Evolutionary conservation across 2,888 invertebrate species (phyloP), one percentile per base, ranked within the genome.

Genomic region (Leucophenga montana): DNA sequence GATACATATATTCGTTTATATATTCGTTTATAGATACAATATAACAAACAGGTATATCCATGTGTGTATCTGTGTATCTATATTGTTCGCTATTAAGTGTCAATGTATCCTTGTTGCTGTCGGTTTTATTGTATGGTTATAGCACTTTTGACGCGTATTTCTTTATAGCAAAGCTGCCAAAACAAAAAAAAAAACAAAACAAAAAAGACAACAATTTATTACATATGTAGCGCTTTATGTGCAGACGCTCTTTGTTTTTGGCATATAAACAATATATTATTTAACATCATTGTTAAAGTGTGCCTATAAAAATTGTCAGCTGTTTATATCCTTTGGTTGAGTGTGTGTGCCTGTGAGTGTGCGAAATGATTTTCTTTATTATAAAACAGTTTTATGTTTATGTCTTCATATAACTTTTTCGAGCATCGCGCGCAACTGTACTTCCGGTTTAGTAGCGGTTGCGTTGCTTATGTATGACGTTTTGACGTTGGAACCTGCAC

Each of bases 361-460:
- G 79, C 39, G 27, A 83, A 44, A 84, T 84, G 79, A 80, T 82
- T 83, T 81, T 80, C 83, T 83, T 84, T 83, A 83, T 84, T 83
- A 82, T 83, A 83, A 80, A 83, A 79, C 85, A 84, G 82, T 82
- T 82, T 82, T 82, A 85, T 81, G 77, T 81, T 79, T 79, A 79
- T 82, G 82, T 82, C 82, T 82, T 82, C 78, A 82, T 82, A 83
- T 83, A 77, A 83, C 75, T 66, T 53, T 33, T 14, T 14, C 5
- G 27, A 27, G 27, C 27, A 27, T 27, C 27, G 27, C 27, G 27
- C 27, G 11, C 54, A 18, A 54, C 54, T 54, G 16, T 54, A 54
- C 54, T 54, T 54, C 54, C 54, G 54, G 5, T 18, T 18, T 20
- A 11, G n/a, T 48, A n/a, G 13, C n/a, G 48, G 13, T 48, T 48